Percentiles rank a stretch among this genome's conserved stretches.
These are phyloP conservation scores for Orchesella flavescens DNA, from an alignment of 2,888 invertebrate genomes.

Conservation along the genomic window DNA sequence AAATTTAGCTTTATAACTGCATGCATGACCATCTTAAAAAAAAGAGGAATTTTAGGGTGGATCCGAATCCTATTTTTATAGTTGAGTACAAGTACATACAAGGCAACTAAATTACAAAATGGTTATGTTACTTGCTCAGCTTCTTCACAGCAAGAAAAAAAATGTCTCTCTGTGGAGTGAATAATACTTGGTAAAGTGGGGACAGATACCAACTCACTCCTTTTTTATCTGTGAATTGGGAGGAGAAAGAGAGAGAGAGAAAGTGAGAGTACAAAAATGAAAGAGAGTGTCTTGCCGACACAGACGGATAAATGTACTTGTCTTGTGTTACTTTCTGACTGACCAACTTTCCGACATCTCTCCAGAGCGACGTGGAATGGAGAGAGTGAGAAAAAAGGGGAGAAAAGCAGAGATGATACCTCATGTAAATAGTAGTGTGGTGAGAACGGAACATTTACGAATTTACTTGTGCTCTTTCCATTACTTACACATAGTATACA, in stretches of 20 bases:
- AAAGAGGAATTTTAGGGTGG: no score
- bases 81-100: no score
- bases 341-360: slow-evolving; percentile 17
- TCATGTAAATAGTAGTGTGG: no score
- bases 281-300: background rate
- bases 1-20: no score
- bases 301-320: background rate
- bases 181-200: slow-evolving; percentile 42
- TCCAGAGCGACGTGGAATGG: no score
- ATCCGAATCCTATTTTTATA: no score
- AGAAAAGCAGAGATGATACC: background rate
- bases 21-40: no score
- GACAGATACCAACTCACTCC: slow-evolving; percentile 30
- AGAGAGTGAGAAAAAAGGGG: background rate
- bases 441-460: no score
- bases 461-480: background rate
- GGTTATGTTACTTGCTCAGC: no score
- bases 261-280: background rate
- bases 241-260: slow-evolving; percentile 18
- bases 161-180: slow-evolving; percentile 44
- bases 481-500: no score
- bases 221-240: slow-evolving; percentile 15
- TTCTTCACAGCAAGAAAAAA: no score
- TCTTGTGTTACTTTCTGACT: slow-evolving; percentile 20
- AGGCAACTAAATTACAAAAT: no score